Evolutionary conservation across 2,797 vertebrate genomes (phyloP), one percentile per base, ranked within the genome.

Genomic region (Rhinogobio ventralis): DNA sequence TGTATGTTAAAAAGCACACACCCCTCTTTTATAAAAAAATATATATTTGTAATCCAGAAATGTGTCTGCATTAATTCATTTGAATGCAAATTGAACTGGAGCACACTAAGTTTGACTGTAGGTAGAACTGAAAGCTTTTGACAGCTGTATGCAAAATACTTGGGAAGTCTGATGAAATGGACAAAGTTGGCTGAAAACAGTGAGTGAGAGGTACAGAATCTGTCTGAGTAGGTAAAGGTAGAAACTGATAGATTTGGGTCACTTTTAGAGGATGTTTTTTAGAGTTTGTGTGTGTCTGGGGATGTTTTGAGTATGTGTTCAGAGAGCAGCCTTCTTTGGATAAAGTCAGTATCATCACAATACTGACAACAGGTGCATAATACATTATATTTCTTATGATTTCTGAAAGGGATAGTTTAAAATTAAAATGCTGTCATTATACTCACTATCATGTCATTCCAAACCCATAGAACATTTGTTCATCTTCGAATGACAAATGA

Each of bases 41-140:
- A 17, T 42, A 75, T 83, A 85, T 86, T 85, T 89, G 85, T 88
- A 82, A 89, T 81, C 77, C 81, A 86, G 66, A 82, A 67, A 84
- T 86, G 64, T 88, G 79, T 85, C 74, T 10, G 81, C 77, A 87
- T 89, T 88, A 86, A 88, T 89, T 87, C 66, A 86, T 88, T 89
- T 91, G 87, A 87, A 86, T 85, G 85, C 81, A 87, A 79, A 87
- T 88, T 84, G 84, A 89, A 80, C 68, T 23, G 64, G 75, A 79
- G 67, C 81, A 81, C 76, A 82, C 55, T 36, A 78, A 79, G 77
- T 86, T 76, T 83, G 79, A 84, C 49, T 86, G 62, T 85, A 79
- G 81, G 64, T 72, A 75, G 83, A 85, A 73, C 82, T 87, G 80
- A 86, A 79, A 75, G 75, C 64, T 79, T 85, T 83, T 79, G 80